Base-by-base conservation (phyloP, 2,797 vertebrate genomes). In the Galago senegalensis region DNA sequence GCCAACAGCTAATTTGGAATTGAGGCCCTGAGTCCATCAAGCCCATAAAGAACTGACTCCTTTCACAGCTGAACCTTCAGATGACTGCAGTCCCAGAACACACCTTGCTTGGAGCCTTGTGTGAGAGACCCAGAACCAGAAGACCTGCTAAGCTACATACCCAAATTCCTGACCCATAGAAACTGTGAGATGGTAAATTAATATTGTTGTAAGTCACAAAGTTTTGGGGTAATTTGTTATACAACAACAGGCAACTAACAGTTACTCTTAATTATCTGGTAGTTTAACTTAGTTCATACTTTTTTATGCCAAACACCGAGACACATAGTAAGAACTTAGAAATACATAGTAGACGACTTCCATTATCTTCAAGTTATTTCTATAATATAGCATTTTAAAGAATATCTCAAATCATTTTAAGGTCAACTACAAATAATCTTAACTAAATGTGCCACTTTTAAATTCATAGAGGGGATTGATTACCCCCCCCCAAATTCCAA, bases 151-250 rank as follows among this genome's bases (percentile, higher is more conserved):
- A 75, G 69, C 31, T 91, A 29, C 49, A 49, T 60, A 29, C 23
- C 49, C n/a, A 61, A 90, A 91, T 89, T 91, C 80, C 86, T 85
- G 60, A 82, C 12, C 27, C 75, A 93, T 0, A 65, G 40, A 92
- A 96, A 94, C 70, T 81, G 5, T 69, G 34, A 81, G 13, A 75
- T 93, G 80, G 16, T 69, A 96, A 93, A 87, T 56, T 92, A 90
- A 87, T 18, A 53, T 21, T 58, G 61, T 34, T 87, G 53, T 83
- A 95, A 89, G 53, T 7, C 58, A 90, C 17, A 92, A 91, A 61
- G n/a, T 84, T 96, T n/a, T 34, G 27, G 56, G 18, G 16, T 25
- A 92, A 93, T 72, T 31, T 96, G 49, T 72, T 75, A 86, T 75
- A 72, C 16, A 86, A 83, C 4, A 82, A 80, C 6, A 93, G 40